Percentiles rank a stretch among this genome's conserved stretches.
Conservation (phyloP, 1,140 invertebrate genomes). For the Coelopa frigida region DNA sequence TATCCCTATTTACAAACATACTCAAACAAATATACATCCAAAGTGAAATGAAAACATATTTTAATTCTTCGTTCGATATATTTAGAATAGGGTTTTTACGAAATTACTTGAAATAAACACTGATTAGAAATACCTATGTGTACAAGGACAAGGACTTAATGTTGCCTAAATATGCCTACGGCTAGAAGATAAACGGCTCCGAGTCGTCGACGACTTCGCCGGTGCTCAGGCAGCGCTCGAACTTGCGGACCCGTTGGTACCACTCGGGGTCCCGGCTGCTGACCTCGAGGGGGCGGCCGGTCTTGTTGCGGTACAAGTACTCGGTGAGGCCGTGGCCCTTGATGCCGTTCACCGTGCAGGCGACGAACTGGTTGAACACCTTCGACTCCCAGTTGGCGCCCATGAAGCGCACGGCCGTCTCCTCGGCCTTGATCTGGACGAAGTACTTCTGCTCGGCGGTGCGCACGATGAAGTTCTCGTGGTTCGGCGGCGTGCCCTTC, state of each 20-base stretch:
- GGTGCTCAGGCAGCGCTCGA: slow-evolving; percentile 27
- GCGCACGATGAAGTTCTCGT: slow-evolving; percentile 36
- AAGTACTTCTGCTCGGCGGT: slow-evolving; percentile 27
- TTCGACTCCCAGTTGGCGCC: slow-evolving; percentile 40
- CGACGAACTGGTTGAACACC: slow-evolving; percentile 38
- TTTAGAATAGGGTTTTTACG: no score
- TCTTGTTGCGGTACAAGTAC: slow-evolving; percentile 29
- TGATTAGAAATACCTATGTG: no score
- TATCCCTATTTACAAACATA: no score
- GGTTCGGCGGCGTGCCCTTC: slow-evolving; percentile 31
- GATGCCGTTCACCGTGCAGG: slow-evolving; percentile 35
- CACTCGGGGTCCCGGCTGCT: slow-evolving; percentile 27
- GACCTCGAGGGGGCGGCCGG: slow-evolving; percentile 25
- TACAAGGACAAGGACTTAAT: no score
- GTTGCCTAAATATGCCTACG: neutral
- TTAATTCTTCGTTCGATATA: no score
- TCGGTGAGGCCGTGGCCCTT: slow-evolving; percentile 34
- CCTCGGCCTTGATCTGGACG: slow-evolving; percentile 30
- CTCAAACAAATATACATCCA: no score
- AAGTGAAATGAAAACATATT: no score
- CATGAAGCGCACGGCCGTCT: slow-evolving; percentile 25
- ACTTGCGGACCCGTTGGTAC: slow-evolving; percentile 34
- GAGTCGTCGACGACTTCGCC: slow-evolving; percentile 7
- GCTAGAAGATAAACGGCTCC: slow-evolving; percentile 11
- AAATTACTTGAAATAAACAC: no score